Percentiles rank a stretch among this genome's conserved stretches.
These are phyloP conservation scores for Xiphorhynchus erythropygius DNA, from an alignment of 2,797 vertebrate species.

Conservation along the genomic window DNA sequence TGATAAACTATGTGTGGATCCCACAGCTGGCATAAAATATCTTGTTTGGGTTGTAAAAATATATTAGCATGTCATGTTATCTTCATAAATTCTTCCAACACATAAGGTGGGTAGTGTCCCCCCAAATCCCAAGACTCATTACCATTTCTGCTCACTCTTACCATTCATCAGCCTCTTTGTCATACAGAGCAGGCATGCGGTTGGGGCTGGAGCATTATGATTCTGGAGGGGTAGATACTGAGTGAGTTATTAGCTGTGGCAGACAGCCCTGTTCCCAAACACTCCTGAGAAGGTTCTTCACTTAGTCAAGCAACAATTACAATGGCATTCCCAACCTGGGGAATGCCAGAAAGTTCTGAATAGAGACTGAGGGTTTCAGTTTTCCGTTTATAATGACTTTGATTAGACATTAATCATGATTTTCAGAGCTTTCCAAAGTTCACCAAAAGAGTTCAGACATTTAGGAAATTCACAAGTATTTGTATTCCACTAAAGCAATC, in stretches of 20 bases:
- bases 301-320: conserved; percentile 67
- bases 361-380: conserved; percentile 9
- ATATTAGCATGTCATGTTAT: conserved; percentile 84
- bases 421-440: conserved; percentile 67
- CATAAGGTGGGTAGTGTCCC: conserved; percentile 72
- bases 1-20: conserved; percentile 78
- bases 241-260: conserved; percentile 79
- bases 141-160: conserved; percentile 60
- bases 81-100: conserved; percentile 83
- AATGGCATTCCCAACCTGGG: conserved; percentile 57
- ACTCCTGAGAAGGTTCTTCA: conserved; percentile 68
- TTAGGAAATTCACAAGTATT: conserved; percentile 16
- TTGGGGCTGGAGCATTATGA: conserved; percentile 60
- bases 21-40: conserved; percentile 78
- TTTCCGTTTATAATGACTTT: conserved; percentile 28
- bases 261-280: conserved; percentile 75
- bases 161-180: conserved; percentile 76
- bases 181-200: conserved; percentile 53
- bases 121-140: conserved; percentile 73
- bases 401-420: conserved; percentile 66
- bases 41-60: conserved; percentile 83
- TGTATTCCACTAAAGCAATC: not conserved
- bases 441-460: conserved; percentile 54
- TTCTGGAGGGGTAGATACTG: conserved; percentile 75
- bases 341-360: conserved; percentile 49